Conservation (phyloP, 30 jellyfish, hydroid and myxozoan species). For the Chrysaora quinquecirrha region DNA sequence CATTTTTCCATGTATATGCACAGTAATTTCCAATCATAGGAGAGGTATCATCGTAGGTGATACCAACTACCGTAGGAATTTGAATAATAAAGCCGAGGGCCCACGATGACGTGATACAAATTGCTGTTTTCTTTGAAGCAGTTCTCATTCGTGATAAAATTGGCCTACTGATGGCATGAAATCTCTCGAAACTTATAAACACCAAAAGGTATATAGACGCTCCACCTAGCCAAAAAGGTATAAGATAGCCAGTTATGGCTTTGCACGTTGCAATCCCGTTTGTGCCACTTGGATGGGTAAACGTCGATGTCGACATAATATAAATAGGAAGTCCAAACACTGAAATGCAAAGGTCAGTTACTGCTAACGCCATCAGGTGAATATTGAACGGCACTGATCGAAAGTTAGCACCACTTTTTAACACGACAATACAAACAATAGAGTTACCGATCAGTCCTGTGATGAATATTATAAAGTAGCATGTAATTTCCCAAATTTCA, state of each 20-base stretch:
- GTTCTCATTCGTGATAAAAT: slow-evolving; percentile 7
- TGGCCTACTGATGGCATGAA: slow-evolving; percentile 70
- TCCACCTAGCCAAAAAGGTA: slow-evolving; percentile 77
- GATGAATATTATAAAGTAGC: slow-evolving; percentile 61
- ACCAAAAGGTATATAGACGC: slow-evolving; percentile 78
- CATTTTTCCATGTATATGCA: slow-evolving; percentile 22
- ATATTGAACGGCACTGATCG: slow-evolving; percentile 71
- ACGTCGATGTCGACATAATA: slow-evolving; percentile 52
- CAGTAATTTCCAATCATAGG: slow-evolving; percentile 69
- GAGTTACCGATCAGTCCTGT: slow-evolving; percentile 77
- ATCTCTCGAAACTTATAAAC: slow-evolving; percentile 79
- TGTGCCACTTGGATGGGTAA: slow-evolving; percentile 68
- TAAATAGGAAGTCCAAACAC: slow-evolving; percentile 66
- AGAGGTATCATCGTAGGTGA: neutral
- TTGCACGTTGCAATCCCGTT: slow-evolving; percentile 71
- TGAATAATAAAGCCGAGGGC: slow-evolving; percentile 39
- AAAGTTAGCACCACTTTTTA: slow-evolving; percentile 39
- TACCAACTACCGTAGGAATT: slow-evolving; percentile 74
- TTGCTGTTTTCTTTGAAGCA: neutral
- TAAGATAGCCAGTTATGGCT: slow-evolving; percentile 58
- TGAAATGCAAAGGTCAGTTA: slow-evolving; percentile 54
- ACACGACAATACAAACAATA: slow-evolving; percentile 53
- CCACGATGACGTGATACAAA: slow-evolving; percentile 28
- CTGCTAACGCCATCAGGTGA: slow-evolving; percentile 70
- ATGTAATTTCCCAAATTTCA: slow-evolving; percentile 62